Evolutionary conservation across 2,888 invertebrate genomes (phyloP).

Genomic region (Hirtodrosophila histrioides): DNA sequence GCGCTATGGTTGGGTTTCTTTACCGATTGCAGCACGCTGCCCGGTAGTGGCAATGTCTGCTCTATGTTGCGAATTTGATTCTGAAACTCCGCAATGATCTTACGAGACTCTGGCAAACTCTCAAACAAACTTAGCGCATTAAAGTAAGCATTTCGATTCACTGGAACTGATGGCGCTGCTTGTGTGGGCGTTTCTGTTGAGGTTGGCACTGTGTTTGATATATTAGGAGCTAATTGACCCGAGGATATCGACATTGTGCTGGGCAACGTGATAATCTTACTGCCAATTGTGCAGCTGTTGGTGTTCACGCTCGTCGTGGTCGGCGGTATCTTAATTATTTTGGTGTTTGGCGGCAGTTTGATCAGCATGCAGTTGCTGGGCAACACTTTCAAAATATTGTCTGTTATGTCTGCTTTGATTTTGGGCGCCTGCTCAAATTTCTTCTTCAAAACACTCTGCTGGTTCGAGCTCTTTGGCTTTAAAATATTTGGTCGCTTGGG

Average conservation of each 20-base stretch:
- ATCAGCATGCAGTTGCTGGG: slow-evolving; percentile 59
- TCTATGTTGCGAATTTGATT: slow-evolving; percentile 69
- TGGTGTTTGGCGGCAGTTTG: slow-evolving; percentile 59
- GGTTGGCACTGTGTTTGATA: background rate
- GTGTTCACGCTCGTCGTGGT: background rate
- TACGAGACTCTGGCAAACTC: slow-evolving; percentile 70
- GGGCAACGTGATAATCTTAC: slow-evolving; percentile 22
- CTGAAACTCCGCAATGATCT: slow-evolving; percentile 70
- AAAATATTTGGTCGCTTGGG: slow-evolving; percentile 27
- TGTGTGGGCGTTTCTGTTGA: background rate
- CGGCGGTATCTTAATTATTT: slow-evolving; percentile 50
- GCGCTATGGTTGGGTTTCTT: background rate
- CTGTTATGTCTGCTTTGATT: slow-evolving; percentile 4
- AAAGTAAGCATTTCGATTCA: slow-evolving; percentile 46
- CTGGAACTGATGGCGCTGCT: background rate
- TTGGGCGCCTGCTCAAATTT: slow-evolving; percentile 6
- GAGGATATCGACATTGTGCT: slow-evolving; percentile 7
- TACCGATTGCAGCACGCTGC: slow-evolving; percentile 52
- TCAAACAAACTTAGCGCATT: slow-evolving; percentile 52
- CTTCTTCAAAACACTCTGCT: background rate
- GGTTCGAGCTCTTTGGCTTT: slow-evolving; percentile 7
- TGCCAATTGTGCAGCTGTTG: slow-evolving; percentile 20
- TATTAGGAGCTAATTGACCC: background rate
- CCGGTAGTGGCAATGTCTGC: slow-evolving; percentile 53
- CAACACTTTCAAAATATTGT: slow-evolving; percentile 54